Evolutionary conservation across 2,888 invertebrate genomes (phyloP), one percentile per base, ranked within the genome.

Genomic region (Magallana nippona): DNA sequence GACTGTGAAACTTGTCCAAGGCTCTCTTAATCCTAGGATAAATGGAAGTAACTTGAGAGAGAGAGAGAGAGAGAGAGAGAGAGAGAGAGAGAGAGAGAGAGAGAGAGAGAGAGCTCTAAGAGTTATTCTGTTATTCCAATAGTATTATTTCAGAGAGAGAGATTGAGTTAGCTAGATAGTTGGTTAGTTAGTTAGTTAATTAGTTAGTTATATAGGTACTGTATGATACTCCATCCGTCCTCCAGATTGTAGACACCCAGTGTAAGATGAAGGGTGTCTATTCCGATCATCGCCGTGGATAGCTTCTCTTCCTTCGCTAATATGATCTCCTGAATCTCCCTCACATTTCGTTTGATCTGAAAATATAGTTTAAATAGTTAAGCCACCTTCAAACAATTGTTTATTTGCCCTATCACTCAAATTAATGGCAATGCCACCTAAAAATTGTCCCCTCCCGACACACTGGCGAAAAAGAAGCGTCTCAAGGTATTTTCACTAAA

Each of bases 251-350:
- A 71, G 0, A 71, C 71, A 10, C 71, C 71, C 15, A 71, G 71
- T 27, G 71, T 71, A 15, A 71, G 71, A 27, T 71, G 71, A 13
- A 71, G 32, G 27, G 22, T 32, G 3, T 10, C 13, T 27, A 22
- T 27, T 1, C 32, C 15, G 5, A 71, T 22, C 71, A 71, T 71
- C 71, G 71, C 71, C 11, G 22, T 22, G 3, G 32, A 71, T 2
- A 71, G 71, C 1, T 71, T 27, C 71, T 27, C 32, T 71, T 71
- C 71, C 32, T 71, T 71, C 5, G 22, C 71, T 71, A 71, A 71
- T 27, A 71, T 71, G 71, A 71, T 13, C 11, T 71, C 15, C 71
- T 71, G 71, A 22, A 71, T 27, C 71, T 71, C 27, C 32, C 27
- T 10, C 2, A 71, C 71, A 11, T 71, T 71, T 22, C 17, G 71